phyloP scores from a whole-genome alignment of 2,113 vertebrate genomes.

The Vidua macroura region DNA sequence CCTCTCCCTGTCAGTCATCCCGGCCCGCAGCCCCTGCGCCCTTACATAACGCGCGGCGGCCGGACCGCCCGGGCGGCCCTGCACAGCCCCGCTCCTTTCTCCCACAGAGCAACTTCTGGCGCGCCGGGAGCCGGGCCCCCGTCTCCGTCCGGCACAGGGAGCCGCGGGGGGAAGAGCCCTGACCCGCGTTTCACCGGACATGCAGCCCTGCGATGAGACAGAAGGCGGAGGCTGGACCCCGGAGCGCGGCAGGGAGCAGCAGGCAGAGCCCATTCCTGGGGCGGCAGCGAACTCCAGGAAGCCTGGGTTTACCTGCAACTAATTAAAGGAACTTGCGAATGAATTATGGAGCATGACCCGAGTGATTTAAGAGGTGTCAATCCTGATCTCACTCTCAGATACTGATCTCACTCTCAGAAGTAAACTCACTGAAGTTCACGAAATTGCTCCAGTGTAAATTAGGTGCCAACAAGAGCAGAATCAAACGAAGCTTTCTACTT shows the following conservation, averaged over 20 bases:
- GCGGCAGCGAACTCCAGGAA: background rate
- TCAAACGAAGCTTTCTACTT: background rate
- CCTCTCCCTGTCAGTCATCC: slow-evolving; percentile 67
- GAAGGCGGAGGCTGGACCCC: background rate
- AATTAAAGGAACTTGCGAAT: slow-evolving; percentile 39
- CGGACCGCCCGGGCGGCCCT: background rate
- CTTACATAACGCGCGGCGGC: slow-evolving; percentile 68
- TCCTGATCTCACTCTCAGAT: background rate
- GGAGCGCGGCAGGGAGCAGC: background rate
- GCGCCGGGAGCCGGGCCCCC: background rate
- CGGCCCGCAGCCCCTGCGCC: slow-evolving; percentile 50
- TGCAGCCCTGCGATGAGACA: background rate
- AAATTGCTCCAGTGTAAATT: background rate
- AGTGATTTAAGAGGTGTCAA: background rate
- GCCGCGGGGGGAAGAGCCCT: background rate
- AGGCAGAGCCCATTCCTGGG: background rate
- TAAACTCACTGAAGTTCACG: background rate
- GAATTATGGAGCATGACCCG: background rate
- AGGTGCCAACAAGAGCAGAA: background rate
- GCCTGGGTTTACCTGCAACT: slow-evolving; percentile 46
- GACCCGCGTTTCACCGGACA: background rate
- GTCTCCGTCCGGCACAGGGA: background rate
- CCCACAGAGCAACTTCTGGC: background rate
- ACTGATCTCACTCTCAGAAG: background rate
- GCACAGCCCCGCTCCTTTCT: background rate